Evolutionary conservation across 1,140 invertebrate species (phyloP), one percentile per base, ranked within the genome.

Genomic region (Geopemphigus sp.): DNA sequence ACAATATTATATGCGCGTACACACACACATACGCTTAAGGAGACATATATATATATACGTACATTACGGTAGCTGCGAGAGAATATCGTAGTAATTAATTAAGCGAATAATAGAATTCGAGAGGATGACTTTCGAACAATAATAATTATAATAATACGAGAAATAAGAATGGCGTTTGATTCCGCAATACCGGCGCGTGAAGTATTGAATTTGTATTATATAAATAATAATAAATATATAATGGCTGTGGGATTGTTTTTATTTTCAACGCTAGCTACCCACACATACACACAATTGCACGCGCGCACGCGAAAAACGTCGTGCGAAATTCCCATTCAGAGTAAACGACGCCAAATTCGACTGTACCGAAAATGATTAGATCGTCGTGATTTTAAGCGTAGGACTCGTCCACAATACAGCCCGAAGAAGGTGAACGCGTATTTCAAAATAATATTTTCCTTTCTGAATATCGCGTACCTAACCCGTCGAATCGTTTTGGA

Each of bases 341-440:
- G 1, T n/a, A 8, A 6, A n/a, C 10, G 32, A 32, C 0, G 32
- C 32, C 54, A 39, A 74, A 74, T 45, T 74, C 17, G 68, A 56
- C 22, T 14, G 66, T 50, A 53, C 24, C 11, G 29, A 56, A 26
- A 57, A 74, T 32, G 54, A 74, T 50, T 26, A 8, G 22, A 50
- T 47, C 32, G 63, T 66, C 39, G n/a, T 76, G 54, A 59, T 76
- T 76, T 59, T 59, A n/a, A 5, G 54, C 73, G 73, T 76, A 57
- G 73, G 73, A 22, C 22, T 26, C 6, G 22, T 12, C 32, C 24
- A 3, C 22, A 2, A 45, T 11, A 45, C 11, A 50, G 5, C 14
- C 12, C 12, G 12, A n/a, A 15, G 54, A 59, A 39, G 73, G 56
- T 76, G 72, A 53, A 56, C 26, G 26, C 39, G n/a, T 10, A 50